These are phyloP conservation scores for Drosophila saltans DNA, from an alignment of 1,140 invertebrate genomes.

Conservation along the genomic window DNA sequence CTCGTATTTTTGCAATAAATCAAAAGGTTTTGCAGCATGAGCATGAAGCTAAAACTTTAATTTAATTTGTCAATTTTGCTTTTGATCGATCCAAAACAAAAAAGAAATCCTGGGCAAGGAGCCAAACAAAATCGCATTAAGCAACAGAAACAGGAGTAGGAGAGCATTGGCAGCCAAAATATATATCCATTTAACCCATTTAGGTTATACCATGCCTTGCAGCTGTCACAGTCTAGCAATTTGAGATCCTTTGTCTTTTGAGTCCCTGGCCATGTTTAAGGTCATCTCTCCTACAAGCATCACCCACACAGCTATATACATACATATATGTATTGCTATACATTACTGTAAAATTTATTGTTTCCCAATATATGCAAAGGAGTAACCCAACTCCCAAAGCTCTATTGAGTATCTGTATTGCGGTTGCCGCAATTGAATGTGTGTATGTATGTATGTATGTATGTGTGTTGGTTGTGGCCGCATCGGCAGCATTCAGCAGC, in stretches of 20 bases:
- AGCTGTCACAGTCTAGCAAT: slow-evolving; percentile 81
- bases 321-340: slow-evolving; percentile 10
- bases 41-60: not conserved
- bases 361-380: slow-evolving; percentile 80
- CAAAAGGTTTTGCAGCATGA: not conserved
- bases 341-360: slow-evolving; percentile 76
- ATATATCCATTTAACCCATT: slow-evolving; percentile 78
- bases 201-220: slow-evolving; percentile 76
- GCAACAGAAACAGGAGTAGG: slow-evolving; percentile 23
- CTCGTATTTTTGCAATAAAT: slow-evolving; percentile 32
- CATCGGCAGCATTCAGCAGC: slow-evolving; percentile 44
- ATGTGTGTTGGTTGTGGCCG: slow-evolving; percentile 47
- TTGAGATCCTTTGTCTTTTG: slow-evolving; percentile 71
- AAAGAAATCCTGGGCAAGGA: slow-evolving; percentile 34
- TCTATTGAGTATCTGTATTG: slow-evolving; percentile 57
- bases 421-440: slow-evolving; percentile 76
- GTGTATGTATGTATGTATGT: slow-evolving; percentile 15
- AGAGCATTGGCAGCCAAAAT: slow-evolving; percentile 30
- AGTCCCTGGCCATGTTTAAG: slow-evolving; percentile 53
- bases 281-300: slow-evolving; percentile 46
- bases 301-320: slow-evolving; percentile 12
- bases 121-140: slow-evolving; percentile 55
- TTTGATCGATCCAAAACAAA: not conserved
- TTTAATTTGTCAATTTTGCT: slow-evolving; percentile 3
- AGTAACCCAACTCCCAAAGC: slow-evolving; percentile 23